Evolutionary conservation across 2,113 vertebrate species (phyloP).

Genomic region (Myanophis thanlyinensis): DNA sequence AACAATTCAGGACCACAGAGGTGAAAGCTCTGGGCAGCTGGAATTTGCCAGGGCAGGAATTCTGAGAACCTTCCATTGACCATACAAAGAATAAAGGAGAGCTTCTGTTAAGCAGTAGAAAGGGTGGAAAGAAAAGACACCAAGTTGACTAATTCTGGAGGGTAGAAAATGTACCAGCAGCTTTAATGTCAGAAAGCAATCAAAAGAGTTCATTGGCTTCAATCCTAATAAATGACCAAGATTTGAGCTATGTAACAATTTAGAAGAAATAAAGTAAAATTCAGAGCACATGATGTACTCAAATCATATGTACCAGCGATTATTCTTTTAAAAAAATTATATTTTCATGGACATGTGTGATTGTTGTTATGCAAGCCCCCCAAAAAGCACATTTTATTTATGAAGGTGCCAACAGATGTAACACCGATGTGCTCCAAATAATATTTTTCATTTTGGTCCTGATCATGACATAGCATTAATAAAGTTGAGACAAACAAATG

Average conservation of each 20-base stretch:
- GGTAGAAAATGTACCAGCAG: not conserved
- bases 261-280: not conserved
- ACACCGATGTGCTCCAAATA: not conserved
- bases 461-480: not conserved
- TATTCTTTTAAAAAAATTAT: not conserved
- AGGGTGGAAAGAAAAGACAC: not conserved
- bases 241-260: not conserved
- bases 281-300: not conserved
- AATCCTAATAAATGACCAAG: not conserved
- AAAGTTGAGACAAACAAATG: not conserved
- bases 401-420: not conserved
- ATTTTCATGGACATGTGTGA: not conserved
- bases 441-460: not conserved
- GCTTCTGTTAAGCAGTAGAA: not conserved
- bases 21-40: not conserved
- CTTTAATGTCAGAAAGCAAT: not conserved
- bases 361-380: not conserved
- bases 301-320: not conserved
- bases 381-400: not conserved
- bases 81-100: not conserved
- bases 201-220: not conserved
- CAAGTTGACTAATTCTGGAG: not conserved
- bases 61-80: not conserved
- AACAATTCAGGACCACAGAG: not conserved
- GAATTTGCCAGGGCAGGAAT: not conserved